phyloP scores from a whole-genome alignment of 2,888 invertebrate genomes.

The Tetrapedia diversipes region DNA sequence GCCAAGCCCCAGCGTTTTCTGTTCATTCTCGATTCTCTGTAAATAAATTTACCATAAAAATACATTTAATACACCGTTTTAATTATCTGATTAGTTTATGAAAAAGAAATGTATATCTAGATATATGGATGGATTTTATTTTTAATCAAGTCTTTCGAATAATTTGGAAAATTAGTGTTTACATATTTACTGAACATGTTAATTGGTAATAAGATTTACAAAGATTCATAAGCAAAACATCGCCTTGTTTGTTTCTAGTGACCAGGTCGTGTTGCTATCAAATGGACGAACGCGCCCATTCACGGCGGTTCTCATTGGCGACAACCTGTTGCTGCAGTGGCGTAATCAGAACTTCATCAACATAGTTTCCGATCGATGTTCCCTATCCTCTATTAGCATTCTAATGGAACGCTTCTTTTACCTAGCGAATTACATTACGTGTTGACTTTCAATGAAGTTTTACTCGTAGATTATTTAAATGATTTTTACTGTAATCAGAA shows the following conservation, averaged over 20 bases:
- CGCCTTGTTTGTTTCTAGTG: conserved; percentile 32
- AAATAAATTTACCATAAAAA: not conserved
- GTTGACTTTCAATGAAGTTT: not conserved
- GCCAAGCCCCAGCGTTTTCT: not conserved
- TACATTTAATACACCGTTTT: not conserved
- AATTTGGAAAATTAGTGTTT: too few relatives aligned
- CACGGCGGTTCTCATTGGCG: conserved; percentile 65
- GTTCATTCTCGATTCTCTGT: not conserved
- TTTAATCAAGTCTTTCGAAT: not conserved
- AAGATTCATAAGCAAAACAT: conserved; percentile 42
- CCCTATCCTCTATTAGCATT: not conserved
- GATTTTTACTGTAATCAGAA: not conserved
- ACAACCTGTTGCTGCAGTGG: conserved; percentile 71
- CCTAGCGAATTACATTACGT: too few relatives aligned
- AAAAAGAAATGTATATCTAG: not conserved
- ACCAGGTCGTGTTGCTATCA: conserved; percentile 54
- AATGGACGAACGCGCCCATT: conserved; percentile 66
- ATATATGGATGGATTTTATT: not conserved
- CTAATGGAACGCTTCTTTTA: not conserved
- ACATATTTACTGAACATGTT: not conserved
- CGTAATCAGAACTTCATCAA: conserved; percentile 55
- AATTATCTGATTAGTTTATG: not conserved
- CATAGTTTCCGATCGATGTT: not conserved
- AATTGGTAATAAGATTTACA: conserved; percentile 9
- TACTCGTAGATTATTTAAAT: not conserved